These are phyloP conservation scores for Galagoides demidoff DNA, from an alignment of 2,797 vertebrate species.

Conservation along the genomic window DNA sequence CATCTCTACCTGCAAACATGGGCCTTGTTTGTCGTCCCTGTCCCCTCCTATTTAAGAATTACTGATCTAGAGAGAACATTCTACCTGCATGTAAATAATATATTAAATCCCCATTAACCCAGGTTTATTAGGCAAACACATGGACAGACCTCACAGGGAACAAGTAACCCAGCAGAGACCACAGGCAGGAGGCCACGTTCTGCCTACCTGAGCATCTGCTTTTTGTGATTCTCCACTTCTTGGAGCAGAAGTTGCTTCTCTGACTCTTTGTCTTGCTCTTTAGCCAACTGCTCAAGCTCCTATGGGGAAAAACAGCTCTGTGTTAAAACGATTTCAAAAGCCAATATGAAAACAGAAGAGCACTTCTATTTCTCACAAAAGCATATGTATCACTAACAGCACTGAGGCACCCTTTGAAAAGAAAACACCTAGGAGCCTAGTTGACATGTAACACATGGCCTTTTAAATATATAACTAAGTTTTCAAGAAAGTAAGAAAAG, in stretches of 20 bases:
- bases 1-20: not conserved
- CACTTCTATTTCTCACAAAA: not conserved
- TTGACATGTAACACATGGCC: not conserved
- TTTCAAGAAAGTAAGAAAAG: not conserved
- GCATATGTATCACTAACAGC: not conserved
- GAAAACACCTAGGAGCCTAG: not conserved
- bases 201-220: slow-evolving; percentile 96
- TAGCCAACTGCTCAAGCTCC: slow-evolving; percentile 96
- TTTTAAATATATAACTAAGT: not conserved
- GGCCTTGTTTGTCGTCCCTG: not conserved
- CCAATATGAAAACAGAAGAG: not conserved
- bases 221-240: slow-evolving; percentile 94
- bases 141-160: not conserved
- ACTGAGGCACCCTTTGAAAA: not conserved
- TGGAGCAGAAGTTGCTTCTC: slow-evolving; percentile 92
- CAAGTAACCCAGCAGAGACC: not conserved
- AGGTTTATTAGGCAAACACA: not conserved
- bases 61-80: not conserved
- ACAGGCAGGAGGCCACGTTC: not conserved
- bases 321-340: slow-evolving; percentile 35
- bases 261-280: slow-evolving; percentile 96
- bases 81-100: not conserved
- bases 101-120: not conserved
- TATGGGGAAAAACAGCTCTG: slow-evolving; percentile 73
- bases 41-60: not conserved